Evolutionary conservation across 2,888 invertebrate species (phyloP), one percentile per base, ranked within the genome.

Genomic region (Amiota communis): DNA sequence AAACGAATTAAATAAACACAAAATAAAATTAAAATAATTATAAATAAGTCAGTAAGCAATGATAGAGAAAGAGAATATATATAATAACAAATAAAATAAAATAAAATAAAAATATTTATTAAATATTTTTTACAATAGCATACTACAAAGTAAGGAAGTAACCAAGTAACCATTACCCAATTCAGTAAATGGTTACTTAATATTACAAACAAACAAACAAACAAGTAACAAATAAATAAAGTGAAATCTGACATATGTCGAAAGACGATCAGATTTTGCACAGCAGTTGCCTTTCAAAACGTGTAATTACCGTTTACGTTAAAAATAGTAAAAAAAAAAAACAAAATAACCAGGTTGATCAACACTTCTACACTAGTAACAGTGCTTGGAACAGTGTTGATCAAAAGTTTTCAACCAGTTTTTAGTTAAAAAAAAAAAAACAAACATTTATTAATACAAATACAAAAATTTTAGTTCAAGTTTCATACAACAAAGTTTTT

Each of bases 261-360:
- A n/a, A 53, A 65, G 15, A 17, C 57, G 12, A 75, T 75, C 72
- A 74, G 81, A 74, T 82, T 77, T 76, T 75, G 72, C 77, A 75
- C 77, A 83, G 83, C 85, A 83, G 83, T 83, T 83, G 83, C 83
- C 82, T 85, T 82, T 78, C 83, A 87, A 83, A 86, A 80, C 79
- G 83, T 83, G 83, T 85, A 83, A 86, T 83, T 84, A 83, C 83
- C 83, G 57, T 84, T 83, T 83, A 83, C 84, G 85, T 83, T 83
- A 83, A 68, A 80, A 83, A 83, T 83, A 83, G 85, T 80, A 78
- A 80, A 81, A 77, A 81, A 81, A 20, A 17, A 53, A 69, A 78
- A 80, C 80, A 77, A 81, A 81, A 20, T 46, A 53, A 69, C 49
- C 61, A 49, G 63, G 51, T 20, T 67, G 67, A 48, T 36, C 59